Conservation (phyloP, 1,140 invertebrate genomes). For the Thereuonema tuberculata region DNA sequence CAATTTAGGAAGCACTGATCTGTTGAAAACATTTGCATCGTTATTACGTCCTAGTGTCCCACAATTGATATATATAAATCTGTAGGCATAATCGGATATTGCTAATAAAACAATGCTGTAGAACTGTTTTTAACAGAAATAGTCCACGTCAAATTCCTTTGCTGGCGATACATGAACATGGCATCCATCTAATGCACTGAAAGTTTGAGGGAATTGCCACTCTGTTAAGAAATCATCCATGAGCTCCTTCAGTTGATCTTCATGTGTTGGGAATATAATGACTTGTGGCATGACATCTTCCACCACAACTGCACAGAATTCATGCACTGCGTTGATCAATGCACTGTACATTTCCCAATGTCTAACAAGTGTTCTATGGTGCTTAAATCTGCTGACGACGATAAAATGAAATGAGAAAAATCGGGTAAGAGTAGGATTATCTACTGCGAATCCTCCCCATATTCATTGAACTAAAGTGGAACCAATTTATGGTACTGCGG, state of each 20-base stretch:
- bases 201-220: too few relatives aligned
- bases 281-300: neutral
- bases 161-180: neutral
- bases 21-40: neutral
- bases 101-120: neutral
- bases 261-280: too few relatives aligned
- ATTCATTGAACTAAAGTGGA: too few relatives aligned
- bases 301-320: too few relatives aligned
- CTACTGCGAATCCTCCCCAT: too few relatives aligned
- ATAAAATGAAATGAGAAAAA: too few relatives aligned
- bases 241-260: too few relatives aligned
- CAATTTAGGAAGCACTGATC: neutral
- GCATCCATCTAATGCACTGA: conserved; percentile 1
- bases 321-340: neutral
- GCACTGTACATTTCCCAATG: neutral
- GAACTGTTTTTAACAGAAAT: neutral
- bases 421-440: too few relatives aligned
- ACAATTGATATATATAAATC: neutral
- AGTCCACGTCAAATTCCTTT: neutral
- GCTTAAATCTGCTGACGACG: neutral
- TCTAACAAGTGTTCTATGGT: neutral
- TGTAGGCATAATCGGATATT: neutral
- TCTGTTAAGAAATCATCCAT: neutral
- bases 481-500: too few relatives aligned
- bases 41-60: neutral